Evolutionary conservation across 2,797 vertebrate species (phyloP), one percentile per base, ranked within the genome.

Genomic region (Falco rusticolus): DNA sequence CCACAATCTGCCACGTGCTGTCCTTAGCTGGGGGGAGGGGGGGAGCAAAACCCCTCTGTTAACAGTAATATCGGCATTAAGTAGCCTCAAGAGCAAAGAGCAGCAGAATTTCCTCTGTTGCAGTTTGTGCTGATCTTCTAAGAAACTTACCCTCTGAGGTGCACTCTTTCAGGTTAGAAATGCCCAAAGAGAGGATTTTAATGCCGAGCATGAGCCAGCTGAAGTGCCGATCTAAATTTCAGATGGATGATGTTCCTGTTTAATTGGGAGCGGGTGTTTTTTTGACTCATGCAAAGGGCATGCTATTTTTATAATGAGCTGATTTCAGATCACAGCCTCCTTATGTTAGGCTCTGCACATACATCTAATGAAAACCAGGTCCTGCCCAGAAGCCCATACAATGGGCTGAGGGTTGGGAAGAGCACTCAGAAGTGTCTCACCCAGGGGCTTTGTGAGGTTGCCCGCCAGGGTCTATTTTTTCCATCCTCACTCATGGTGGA

Each of bases 381-480:
- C 93, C 87, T 89, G 71, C 84, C 72, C 85, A 41, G 50, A 65
- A 92, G 47, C 68, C 87, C 60, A 13, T 66, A 56, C 54, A 84
- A 69, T 0, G 1, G n/a, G 65, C 59, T 91, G 87, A 71, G 93
- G 60, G 50, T 7, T 37, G 43, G 76, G 79, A 72, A 80, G 80
- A 84, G 50, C 0, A 0, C 81, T 84, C 54, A 3, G 28, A 92
- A 87, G 22, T 50, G 22, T 86, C 81, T 94, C 74, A 94, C 86
- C 87, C 91, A 91, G 69, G 82, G 91, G 84, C 37, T 96, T 94
- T 92, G 82, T 0, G 16, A 93, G 66, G 64, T 91, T 97, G 87
- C 93, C 96, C 10, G 21, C 64, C 72, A 84, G 88, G 95, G 95
- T 96, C 97, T 97, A 65, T 59, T 95, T 96, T 97, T 97, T 96